Percentiles rank a stretch among this genome's conserved stretches.
These are phyloP conservation scores for Encarsia formosa DNA, from an alignment of 2,888 invertebrate species.

Conservation along the genomic window DNA sequence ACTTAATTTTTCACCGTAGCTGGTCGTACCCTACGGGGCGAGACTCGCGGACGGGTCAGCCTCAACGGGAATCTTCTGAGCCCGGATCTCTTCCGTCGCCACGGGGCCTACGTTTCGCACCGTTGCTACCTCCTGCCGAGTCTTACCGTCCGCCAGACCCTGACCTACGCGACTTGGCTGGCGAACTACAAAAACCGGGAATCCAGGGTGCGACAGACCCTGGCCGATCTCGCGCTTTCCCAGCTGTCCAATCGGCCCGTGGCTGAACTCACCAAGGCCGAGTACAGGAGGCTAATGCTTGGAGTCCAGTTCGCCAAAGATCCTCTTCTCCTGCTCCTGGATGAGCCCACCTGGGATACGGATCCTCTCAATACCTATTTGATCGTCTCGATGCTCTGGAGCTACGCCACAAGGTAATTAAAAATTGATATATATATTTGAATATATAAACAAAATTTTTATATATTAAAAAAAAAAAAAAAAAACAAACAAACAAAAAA, in stretches of 20 bases:
- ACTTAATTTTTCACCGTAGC: too few relatives aligned
- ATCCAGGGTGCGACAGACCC: slow-evolving; percentile 83
- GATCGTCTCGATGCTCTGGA: slow-evolving; percentile 88
- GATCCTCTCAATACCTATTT: slow-evolving; percentile 94
- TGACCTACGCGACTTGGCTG: slow-evolving; percentile 67
- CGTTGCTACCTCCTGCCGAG: slow-evolving; percentile 81
- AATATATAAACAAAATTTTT: neutral
- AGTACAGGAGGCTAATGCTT: slow-evolving; percentile 83
- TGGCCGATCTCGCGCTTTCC: slow-evolving; percentile 89
- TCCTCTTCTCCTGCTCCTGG: slow-evolving; percentile 82
- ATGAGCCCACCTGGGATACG: slow-evolving; percentile 91
- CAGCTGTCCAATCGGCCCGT: slow-evolving; percentile 84
- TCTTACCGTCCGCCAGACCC: slow-evolving; percentile 81
- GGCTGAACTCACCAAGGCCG: slow-evolving; percentile 80
- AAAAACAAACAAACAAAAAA: too few relatives aligned
- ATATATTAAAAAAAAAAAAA: neutral
- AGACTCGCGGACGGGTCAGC: slow-evolving; percentile 82
- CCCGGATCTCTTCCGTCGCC: slow-evolving; percentile 74
- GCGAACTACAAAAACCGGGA: slow-evolving; percentile 46
- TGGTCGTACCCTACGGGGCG: slow-evolving; percentile 67
- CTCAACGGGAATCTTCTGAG: slow-evolving; percentile 84
- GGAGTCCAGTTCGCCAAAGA: slow-evolving; percentile 91
- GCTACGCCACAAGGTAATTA: slow-evolving; percentile 63
- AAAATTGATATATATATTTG: neutral
- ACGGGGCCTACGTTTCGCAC: slow-evolving; percentile 85